Base-by-base conservation (phyloP, 2,113 vertebrate genomes). In the Tragelaphus scriptus region DNA sequence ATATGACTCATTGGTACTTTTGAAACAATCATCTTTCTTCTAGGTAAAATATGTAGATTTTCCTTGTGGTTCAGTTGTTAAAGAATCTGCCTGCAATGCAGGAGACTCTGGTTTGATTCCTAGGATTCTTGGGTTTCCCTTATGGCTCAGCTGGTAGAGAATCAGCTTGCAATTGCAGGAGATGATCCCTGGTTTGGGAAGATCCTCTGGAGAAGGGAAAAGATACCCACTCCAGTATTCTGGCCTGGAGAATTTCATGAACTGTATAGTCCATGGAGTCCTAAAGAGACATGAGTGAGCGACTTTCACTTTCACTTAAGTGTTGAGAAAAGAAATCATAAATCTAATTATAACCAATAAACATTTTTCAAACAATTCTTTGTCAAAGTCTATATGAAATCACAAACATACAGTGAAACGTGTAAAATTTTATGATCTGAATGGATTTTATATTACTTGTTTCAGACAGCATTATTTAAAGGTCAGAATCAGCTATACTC, bases 401-500 rank as follows among this genome's bases (percentile, higher is more conserved):
- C 68, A n/a, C 6, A 14, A 85, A 56, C 0, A n/a, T 2, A 47
- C 96, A 28, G 26, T 97, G 71, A 97, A 90, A 96, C 2, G 12
- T 9, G 25, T 71, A 40, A 90, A 96, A 44, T 6, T 53, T 17
- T 19, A 96, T 95, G 0, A 91, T 1, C 6, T 80, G 6, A 23
- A 77, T 81, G 0, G 19, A 91, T 96, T 96, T 93, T 44, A 51
- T 32, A 49, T 5, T 12, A 65, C 94, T 97, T 96, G 2, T 5
- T 97, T 96, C 40, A 59, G 53, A 77, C 0, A 90, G 1, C 2
- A 65, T 81, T 87, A 96, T 96, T 97, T 97, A 15, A 97, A 96
- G 75, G 44, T 96, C 84, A 97, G 71, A 98, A 86, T 80, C 17
- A 87, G 5, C 2, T 84, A 30, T 47, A 95, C 4, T 17, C 28